These are phyloP conservation scores for Hephaestus fuliginosus DNA, from an alignment of 2,797 vertebrate genomes.

Conservation along the genomic window DNA sequence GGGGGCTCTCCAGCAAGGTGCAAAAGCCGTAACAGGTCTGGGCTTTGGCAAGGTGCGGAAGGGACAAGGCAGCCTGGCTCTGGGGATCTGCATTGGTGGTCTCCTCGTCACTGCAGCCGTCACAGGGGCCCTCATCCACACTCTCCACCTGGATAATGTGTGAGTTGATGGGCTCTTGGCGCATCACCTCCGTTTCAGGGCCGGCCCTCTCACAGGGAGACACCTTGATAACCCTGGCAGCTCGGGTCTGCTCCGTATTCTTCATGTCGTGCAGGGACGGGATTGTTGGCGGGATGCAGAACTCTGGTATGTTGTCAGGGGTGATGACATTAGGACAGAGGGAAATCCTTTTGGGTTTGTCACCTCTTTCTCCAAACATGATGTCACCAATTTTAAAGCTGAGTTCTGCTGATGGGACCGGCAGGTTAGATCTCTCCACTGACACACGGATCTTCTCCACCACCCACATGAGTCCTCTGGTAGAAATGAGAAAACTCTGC, in stretches of 20 bases:
- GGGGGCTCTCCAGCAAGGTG: conserved; percentile 94
- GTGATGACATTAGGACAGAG: conserved; percentile 93
- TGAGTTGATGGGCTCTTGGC: conserved; percentile 63
- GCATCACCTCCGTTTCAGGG: conserved; percentile 62
- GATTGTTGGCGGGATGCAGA: conserved; percentile 94
- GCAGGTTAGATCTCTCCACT: conserved; percentile 83
- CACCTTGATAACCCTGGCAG: conserved; percentile 50
- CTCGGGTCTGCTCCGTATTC: conserved; percentile 64
- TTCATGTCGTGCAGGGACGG: conserved; percentile 76
- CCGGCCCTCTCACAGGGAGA: conserved; percentile 58
- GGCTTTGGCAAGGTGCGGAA: conserved; percentile 86
- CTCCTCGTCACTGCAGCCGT: conserved; percentile 86
- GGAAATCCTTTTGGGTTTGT: conserved; percentile 78
- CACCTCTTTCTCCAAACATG: conserved; percentile 85
- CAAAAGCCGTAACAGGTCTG: conserved; percentile 96
- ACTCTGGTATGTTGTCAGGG: conserved; percentile 93
- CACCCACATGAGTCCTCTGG: conserved; percentile 82
- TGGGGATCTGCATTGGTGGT: conserved; percentile 90
- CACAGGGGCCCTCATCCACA: conserved; percentile 85
- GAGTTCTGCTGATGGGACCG: conserved; percentile 79
- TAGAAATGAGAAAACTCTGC: conserved; percentile 53
- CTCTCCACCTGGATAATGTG: conserved; percentile 93
- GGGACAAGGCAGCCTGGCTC: conserved; percentile 89
- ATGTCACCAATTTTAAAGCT: conserved; percentile 82
- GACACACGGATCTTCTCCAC: conserved; percentile 86